Evolutionary conservation across 2,797 vertebrate species (phyloP), one percentile per base, ranked within the genome.

Genomic region (Sebastes variabilis): DNA sequence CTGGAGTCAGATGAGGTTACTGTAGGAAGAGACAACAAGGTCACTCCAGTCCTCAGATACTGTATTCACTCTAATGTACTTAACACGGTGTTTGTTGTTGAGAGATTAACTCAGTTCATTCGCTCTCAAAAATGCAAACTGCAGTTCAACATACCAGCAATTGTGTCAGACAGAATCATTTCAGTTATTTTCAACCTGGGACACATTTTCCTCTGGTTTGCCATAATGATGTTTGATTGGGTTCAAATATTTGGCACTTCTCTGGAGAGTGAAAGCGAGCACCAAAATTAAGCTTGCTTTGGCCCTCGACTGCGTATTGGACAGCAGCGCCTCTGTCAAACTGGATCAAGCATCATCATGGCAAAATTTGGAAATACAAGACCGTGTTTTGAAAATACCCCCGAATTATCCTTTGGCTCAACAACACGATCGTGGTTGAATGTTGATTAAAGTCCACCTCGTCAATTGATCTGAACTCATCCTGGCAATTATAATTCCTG

Each of bases 381-480:
- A 32, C 18, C 2, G 5, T 25, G 27, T 80, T n/a, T 79, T 79
- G 42, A 79, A 70, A 80, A 72, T 49, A 60, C 16, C 29, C 24
- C 24, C 27, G 42, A 75, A 83, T 83, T 60, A 59, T 80, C 59
- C 72, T 56, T 54, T 76, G 64, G 66, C 42, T 49, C 18, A 38
- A 71, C 18, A 68, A 59, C 54, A 67, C 27, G 4, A 72, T 49
- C 29, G 42, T 52, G 79, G 66, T 34, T 54, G 67, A 88, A 69
- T 22, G 25, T 52, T 82, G 77, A 79, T 79, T 77, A 70, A 80
- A 85, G 77, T 68, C 65, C 72, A 79, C 79, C 79, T 79, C 10
- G 2, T 75, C 65, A 83, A 87, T 76, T 72, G 76, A 86, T 86
- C 76, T 64, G 68, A 86, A 79, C 81, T 81, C 79, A 59, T 81